Conservation (phyloP, 1,140 invertebrate genomes). For the Platorchestia sp. region DNA sequence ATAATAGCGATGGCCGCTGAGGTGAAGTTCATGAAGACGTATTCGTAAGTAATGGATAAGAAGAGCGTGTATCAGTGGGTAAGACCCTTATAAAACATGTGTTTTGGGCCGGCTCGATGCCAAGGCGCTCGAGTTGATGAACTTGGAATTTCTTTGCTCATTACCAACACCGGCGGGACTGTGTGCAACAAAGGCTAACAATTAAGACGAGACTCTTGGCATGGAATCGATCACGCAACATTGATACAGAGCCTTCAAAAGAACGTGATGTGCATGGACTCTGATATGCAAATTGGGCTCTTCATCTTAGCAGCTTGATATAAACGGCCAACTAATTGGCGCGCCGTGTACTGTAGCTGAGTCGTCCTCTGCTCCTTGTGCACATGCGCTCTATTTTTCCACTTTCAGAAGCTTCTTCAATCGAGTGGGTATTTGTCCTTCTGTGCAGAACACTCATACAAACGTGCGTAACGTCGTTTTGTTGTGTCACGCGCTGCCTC, state of each 20-base stretch:
- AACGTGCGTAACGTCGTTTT: neutral
- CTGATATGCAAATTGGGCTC: conserved; percentile 49
- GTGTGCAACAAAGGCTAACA: conserved; percentile 51
- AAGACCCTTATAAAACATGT: conserved; percentile 23
- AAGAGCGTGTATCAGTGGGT: conserved; percentile 1
- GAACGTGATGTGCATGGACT: conserved; percentile 50
- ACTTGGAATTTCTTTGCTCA: conserved; percentile 39
- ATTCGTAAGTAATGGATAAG: conserved; percentile 22
- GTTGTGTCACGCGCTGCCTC: too few species aligned
- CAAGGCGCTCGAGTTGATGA: conserved; percentile 34
- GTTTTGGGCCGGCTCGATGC: neutral
- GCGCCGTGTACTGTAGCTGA: neutral
- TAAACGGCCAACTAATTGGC: conserved; percentile 54
- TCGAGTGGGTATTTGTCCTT: neutral
- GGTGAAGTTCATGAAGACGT: conserved; percentile 39
- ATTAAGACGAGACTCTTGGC: conserved; percentile 49
- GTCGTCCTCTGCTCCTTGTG: neutral
- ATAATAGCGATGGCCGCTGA: neutral
- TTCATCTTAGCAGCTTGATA: conserved; percentile 51
- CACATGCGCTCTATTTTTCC: neutral
- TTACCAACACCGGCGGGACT: conserved; percentile 40
- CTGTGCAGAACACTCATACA: neutral
- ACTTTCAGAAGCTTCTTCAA: neutral
- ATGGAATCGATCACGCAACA: conserved; percentile 55
- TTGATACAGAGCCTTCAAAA: conserved; percentile 49